A percentile compares a stretch with the other conserved stretches of the same genome.
phyloP scores from a whole-genome alignment of 2,888 invertebrate genomes.

The Carcina quercana region DNA sequence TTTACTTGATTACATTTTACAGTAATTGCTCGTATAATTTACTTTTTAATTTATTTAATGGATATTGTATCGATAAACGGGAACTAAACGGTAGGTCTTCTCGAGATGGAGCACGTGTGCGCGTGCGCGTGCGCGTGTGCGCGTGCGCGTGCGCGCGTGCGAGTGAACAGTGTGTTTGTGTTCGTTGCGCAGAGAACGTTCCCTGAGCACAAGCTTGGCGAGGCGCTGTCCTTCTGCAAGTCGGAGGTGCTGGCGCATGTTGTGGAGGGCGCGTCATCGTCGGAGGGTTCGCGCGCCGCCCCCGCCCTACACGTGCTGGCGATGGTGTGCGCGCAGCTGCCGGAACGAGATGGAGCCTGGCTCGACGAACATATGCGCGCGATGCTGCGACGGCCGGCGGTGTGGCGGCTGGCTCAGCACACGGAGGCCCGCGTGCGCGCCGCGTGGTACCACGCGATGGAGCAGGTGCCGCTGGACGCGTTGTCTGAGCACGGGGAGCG shows the following conservation, averaged over 20 bases:
- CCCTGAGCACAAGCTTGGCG: constrained; percentile 82
- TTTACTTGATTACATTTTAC: too few relatives aligned
- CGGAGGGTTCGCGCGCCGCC: constrained; percentile 8
- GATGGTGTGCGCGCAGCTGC: constrained; percentile 25
- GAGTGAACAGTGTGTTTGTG: constrained; percentile 6
- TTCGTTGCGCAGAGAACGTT: constrained; percentile 78
- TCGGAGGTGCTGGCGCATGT: constrained; percentile 84
- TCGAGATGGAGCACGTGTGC: too few relatives aligned
- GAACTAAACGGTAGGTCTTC: too few relatives aligned
- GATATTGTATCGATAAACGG: too few relatives aligned
- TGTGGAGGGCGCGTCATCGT: constrained; percentile 56
- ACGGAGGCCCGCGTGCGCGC: constrained; percentile 53
- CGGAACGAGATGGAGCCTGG: constrained; percentile 66
- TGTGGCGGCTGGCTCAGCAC: constrained; percentile 82
- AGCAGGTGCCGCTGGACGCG: constrained; percentile 71
- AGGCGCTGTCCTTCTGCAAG: constrained; percentile 88
- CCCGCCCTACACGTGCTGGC: constrained; percentile 37
- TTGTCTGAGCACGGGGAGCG: constrained; percentile 72
- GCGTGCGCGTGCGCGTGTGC: too few relatives aligned
- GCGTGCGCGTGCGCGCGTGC: too few relatives aligned
- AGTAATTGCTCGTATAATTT: too few relatives aligned
- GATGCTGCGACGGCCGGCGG: constrained; percentile 74
- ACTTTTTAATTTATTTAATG: too few relatives aligned
- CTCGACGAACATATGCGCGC: constrained; percentile 63
- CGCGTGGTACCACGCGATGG: constrained; percentile 76